Conservation (phyloP, 2,113 vertebrate species). For the Alethe castanea region DNA sequence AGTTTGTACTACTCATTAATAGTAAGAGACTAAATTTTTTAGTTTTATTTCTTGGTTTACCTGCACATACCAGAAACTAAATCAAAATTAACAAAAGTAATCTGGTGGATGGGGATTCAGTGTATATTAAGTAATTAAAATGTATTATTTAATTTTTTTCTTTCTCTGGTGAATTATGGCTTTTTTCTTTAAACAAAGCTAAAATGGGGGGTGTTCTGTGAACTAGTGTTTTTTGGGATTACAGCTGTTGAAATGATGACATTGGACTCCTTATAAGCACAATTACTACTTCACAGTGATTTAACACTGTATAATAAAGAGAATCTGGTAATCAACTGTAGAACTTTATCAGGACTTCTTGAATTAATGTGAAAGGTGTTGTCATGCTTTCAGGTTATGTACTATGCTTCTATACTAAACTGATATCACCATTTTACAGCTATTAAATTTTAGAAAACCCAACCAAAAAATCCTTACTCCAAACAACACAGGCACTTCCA, state of each 20-base stretch:
- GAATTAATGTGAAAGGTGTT: background rate
- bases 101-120: background rate
- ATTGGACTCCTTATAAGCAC: background rate
- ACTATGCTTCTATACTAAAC: background rate
- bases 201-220: background rate
- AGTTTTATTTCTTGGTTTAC: background rate
- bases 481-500: background rate
- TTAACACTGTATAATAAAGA: background rate
- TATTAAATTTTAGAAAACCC: background rate
- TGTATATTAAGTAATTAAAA: background rate
- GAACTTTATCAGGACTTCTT: background rate
- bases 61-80: background rate
- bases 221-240: accelerated
- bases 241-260: background rate
- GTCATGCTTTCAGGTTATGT: background rate
- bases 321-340: background rate
- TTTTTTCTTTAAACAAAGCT: background rate
- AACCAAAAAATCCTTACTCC: background rate
- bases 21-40: background rate
- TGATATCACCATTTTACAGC: background rate
- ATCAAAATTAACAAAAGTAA: background rate
- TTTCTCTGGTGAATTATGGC: background rate
- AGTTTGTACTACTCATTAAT: background rate
- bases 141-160: background rate
- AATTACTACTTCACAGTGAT: background rate